phyloP scores from a whole-genome alignment of 2,797 vertebrate species.

The Avahi laniger region DNA sequence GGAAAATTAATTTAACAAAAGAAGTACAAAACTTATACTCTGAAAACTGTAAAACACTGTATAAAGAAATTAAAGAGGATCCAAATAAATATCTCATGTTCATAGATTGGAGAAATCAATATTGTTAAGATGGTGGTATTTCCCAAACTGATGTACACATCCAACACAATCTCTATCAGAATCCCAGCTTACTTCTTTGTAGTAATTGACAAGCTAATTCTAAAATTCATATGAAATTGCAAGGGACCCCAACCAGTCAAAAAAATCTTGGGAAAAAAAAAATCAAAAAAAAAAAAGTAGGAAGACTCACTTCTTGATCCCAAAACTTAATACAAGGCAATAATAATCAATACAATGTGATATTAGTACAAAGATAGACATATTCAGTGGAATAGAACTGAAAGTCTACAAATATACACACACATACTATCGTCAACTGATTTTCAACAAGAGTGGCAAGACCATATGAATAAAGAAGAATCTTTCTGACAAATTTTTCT shows the following conservation, averaged over 20 bases:
- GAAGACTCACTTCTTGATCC: background rate
- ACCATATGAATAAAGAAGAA: background rate
- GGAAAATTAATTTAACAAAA: background rate
- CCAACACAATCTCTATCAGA: background rate
- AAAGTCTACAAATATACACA: background rate
- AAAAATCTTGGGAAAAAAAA: background rate
- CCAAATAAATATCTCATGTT: background rate
- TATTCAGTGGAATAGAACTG: background rate
- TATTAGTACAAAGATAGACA: background rate
- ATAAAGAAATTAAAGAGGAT: background rate
- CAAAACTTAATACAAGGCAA: background rate
- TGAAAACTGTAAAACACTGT: background rate
- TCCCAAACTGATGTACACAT: background rate
- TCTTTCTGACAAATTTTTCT: background rate
- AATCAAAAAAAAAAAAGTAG: background rate
- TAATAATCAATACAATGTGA: background rate
- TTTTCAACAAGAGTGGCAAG: background rate
- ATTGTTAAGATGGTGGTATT: background rate
- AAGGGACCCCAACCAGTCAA: background rate
- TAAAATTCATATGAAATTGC: background rate
- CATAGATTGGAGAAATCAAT: background rate
- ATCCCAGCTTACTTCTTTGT: background rate
- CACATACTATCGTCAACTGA: background rate
- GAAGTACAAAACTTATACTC: background rate
- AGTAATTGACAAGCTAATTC: background rate